phyloP scores from a whole-genome alignment of 2,888 invertebrate genomes.

The Punctoribates punctum region DNA sequence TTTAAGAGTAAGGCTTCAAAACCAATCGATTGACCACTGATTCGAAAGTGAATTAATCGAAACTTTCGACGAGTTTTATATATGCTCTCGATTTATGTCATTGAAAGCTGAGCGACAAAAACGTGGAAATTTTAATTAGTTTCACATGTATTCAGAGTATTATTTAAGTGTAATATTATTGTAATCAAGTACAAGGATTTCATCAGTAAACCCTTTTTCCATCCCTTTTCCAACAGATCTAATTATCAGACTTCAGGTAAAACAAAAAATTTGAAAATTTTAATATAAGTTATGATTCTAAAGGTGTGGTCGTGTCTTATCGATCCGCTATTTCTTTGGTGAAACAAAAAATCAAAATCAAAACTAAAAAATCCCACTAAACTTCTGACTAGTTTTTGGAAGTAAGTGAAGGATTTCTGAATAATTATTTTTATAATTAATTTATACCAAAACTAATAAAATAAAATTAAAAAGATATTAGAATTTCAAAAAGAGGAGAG shows the following conservation, averaged over 20 bases:
- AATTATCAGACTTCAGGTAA: constrained; percentile 1
- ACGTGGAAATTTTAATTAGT: constrained; percentile 11
- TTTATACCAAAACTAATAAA: neutral
- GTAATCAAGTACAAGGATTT: constrained; percentile 27
- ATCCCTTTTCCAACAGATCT: neutral
- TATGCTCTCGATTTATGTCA: constrained; percentile 19
- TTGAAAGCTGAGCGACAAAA: constrained; percentile 15
- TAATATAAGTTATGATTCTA: neutral
- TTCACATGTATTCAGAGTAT: neutral
- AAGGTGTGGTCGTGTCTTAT: constrained; percentile 17
- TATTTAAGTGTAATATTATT: neutral
- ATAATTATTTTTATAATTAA: constrained; percentile 26
- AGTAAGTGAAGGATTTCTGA: constrained; percentile 17
- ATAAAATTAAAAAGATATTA: neutral
- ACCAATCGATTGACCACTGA: neutral
- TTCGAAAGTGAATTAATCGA: neutral
- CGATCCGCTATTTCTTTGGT: neutral
- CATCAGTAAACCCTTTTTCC: neutral
- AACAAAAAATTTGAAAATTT: neutral
- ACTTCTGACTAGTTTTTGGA: neutral
- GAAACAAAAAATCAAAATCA: neutral
- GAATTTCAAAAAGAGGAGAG: neutral
- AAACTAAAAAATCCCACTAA: neutral
- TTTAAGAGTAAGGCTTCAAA: neutral
- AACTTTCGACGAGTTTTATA: neutral